Base-by-base conservation (phyloP, 2,113 vertebrate genomes). In the Erpornis zantholeuca region DNA sequence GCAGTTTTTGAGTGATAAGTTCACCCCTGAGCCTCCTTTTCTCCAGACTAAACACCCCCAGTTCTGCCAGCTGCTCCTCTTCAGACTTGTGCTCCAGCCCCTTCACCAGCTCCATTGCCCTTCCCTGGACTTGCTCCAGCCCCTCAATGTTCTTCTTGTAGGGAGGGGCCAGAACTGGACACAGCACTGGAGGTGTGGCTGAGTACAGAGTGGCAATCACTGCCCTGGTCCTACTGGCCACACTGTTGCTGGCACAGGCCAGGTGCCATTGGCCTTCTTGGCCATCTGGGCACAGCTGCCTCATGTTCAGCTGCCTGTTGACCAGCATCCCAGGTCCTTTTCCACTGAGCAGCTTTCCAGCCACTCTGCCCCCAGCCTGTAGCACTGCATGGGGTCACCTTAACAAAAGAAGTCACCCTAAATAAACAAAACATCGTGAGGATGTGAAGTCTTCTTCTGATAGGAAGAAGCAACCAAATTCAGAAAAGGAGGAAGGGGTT, bases 401-500 rank as follows among this genome's bases (percentile, higher is more conserved):
- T 47, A 76, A 54, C 29, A 76, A 68, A 75, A 92, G 21, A 69
- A 69, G 45, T 44, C n/a, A 72, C 12, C 36, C 52, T 35, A 89
- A 92, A 65, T 31, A 88, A 92, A 50, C 29, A 78, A 63, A 82
- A 47, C 22, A 79, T 77, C 24, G 6, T 6, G 14, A 82, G 29
- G 18, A 60, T 28, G 16, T 21, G 31, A 89, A 86, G 21, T 22
- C 38, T 50, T 64, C 40, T 64, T 53, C 42, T 82, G 23, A 78
- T 6, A 72, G n/a, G 40, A 78, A 91, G 31, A 53, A 82, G 17
- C 35, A 82, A 82, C 15, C 23, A 42, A 61, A 88, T 82, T 76
- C 79, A 69, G 82, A 73, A 86, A 73, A 93, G 59, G 29, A 76
- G 12, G 56, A 95, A 96, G n/a, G 76, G 29, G 68, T 96, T 95